Percentiles rank a stretch among this genome's conserved stretches.
These are phyloP conservation scores for Calonectris borealis DNA, from an alignment of 2,113 vertebrate species.

Conservation along the genomic window DNA sequence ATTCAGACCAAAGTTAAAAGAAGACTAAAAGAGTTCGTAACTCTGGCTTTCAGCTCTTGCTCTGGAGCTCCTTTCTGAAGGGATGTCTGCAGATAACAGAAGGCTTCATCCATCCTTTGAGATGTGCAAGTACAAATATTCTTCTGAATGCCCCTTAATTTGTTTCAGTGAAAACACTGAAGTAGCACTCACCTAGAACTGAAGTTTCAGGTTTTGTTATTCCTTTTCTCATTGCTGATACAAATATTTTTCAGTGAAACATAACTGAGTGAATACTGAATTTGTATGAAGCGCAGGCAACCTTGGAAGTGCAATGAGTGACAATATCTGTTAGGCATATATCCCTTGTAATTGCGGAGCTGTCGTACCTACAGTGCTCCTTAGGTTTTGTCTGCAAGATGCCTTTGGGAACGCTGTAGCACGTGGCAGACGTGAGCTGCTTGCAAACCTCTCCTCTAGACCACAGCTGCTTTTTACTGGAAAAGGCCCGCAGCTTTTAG, in stretches of 20 bases:
- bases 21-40: not conserved
- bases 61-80: not conserved
- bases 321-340: not conserved
- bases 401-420: not conserved
- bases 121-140: not conserved
- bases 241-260: not conserved
- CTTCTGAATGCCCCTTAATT: not conserved
- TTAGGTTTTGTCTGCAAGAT: not conserved
- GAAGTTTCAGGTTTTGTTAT: not conserved
- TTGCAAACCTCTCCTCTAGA: not conserved
- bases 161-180: not conserved
- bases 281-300: not conserved
- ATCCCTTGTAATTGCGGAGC: not conserved
- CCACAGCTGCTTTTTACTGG: not conserved
- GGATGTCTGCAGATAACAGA: not conserved
- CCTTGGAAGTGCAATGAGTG: not conserved
- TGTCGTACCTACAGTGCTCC: not conserved
- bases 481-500: not conserved
- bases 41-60: not conserved
- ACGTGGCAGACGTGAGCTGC: rapidly evolving
- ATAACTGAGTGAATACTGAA: not conserved
- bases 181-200: not conserved
- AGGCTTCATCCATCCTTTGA: not conserved
- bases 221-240: not conserved
- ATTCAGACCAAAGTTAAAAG: not conserved